phyloP scores from a whole-genome alignment of 2,797 vertebrate species.

The Mormyrops boulengeri region DNA sequence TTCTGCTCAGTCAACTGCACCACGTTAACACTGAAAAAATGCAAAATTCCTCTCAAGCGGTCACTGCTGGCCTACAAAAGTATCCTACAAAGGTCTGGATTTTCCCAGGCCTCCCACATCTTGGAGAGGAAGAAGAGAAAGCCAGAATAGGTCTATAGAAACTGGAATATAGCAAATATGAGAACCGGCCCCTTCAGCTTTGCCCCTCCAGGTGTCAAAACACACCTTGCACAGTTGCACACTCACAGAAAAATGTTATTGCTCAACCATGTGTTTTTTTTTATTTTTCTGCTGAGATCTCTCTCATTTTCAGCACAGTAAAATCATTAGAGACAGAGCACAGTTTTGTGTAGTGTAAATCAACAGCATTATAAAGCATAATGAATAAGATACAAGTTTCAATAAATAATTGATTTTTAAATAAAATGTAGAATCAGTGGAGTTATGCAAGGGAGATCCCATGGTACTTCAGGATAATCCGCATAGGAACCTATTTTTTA shows the following conservation, averaged over 20 bases:
- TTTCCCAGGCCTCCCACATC: neutral
- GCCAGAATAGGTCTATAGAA: neutral
- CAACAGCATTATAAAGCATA: neutral
- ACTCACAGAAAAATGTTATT: neutral
- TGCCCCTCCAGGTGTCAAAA: neutral
- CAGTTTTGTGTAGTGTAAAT: neutral
- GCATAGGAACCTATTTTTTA: neutral
- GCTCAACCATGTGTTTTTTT: neutral
- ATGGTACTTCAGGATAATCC: neutral
- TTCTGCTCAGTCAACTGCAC: neutral
- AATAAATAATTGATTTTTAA: neutral
- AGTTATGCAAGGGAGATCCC: neutral
- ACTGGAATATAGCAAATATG: neutral
- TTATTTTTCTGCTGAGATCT: neutral
- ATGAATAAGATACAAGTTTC: neutral
- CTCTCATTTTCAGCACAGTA: neutral
- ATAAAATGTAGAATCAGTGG: neutral
- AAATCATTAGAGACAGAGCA: neutral
- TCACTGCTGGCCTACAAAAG: neutral
- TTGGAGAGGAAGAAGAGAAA: neutral
- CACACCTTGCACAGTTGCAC: neutral
- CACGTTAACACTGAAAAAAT: neutral
- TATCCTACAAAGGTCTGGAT: neutral
- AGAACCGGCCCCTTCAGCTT: neutral
- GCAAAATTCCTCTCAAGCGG: neutral